Evolutionary conservation across 2,888 invertebrate species (phyloP).

Genomic region (Hartigia nigra): DNA sequence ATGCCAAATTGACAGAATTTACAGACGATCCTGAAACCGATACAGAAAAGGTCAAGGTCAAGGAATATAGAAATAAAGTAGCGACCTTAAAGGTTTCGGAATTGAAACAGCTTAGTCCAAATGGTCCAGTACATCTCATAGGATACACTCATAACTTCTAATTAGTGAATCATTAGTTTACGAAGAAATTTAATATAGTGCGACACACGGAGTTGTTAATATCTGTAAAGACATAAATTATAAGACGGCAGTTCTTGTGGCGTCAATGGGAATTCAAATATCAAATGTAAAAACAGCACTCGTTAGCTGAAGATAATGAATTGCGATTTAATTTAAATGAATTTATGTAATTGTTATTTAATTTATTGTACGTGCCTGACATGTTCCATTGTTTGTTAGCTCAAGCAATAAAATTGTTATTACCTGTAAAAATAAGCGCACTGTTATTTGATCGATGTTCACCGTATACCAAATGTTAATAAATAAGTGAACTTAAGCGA

Average conservation of each 20-base stretch:
- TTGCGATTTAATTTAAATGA: neutral
- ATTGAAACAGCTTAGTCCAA: constrained; percentile 35
- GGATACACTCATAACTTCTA: constrained; percentile 39
- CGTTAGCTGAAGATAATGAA: neutral
- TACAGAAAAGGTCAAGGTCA: constrained; percentile 40
- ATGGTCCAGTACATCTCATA: constrained; percentile 34
- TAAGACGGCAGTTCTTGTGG: neutral
- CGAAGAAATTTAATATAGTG: neutral
- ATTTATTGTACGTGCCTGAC: neutral
- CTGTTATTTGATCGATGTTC: neutral
- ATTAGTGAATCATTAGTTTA: neutral
- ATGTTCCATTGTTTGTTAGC: neutral
- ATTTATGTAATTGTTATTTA: constrained; percentile 3
- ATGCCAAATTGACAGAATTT: constrained; percentile 42
- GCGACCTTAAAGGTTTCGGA: constrained; percentile 40
- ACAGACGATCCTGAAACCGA: constrained; percentile 42
- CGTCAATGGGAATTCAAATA: constrained; percentile 3
- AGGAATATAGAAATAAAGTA: constrained; percentile 44
- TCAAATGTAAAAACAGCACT: constrained; percentile 1
- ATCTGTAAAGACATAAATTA: neutral
- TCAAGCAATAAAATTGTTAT: neutral
- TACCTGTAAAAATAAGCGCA: neutral
- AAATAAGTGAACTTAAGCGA: neutral
- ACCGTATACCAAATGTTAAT: neutral
- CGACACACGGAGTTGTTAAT: neutral